These are phyloP conservation scores for Silvanus unidentatus DNA, from an alignment of 2,888 invertebrate genomes.

Conservation along the genomic window DNA sequence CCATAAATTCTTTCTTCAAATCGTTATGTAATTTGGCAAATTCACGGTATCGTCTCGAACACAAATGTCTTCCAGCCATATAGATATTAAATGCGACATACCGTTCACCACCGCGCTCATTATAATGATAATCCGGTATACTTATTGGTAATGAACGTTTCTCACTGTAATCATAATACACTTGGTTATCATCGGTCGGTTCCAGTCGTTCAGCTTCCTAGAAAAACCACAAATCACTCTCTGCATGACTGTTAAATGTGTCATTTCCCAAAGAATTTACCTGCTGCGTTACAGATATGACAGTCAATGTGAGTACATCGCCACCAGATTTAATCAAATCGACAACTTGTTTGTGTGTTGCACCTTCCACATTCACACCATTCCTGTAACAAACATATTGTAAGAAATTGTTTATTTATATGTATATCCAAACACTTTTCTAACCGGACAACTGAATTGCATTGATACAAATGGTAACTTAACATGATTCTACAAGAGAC, in stretches of 20 bases:
- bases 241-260: no score
- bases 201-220: slow-evolving; percentile 79
- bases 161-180: slow-evolving; percentile 89
- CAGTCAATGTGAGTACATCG: slow-evolving; percentile 91
- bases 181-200: slow-evolving; percentile 74
- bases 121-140: slow-evolving; percentile 91
- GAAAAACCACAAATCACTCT: no score
- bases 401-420: no score
- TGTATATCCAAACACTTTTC: no score
- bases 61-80: slow-evolving; percentile 97
- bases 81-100: slow-evolving; percentile 97
- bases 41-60: slow-evolving; percentile 93
- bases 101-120: slow-evolving; percentile 81
- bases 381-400: slow-evolving; percentile 75
- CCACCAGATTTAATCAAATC: slow-evolving; percentile 99
- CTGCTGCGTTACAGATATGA: slow-evolving; percentile 91
- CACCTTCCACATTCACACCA: slow-evolving; percentile 95
- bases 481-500: no score
- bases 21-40: slow-evolving; percentile 85
- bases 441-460: no score
- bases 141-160: slow-evolving; percentile 83
- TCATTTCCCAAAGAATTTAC: slow-evolving; percentile 49
- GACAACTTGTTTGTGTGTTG: slow-evolving; percentile 99
- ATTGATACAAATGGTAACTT: no score
- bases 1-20: slow-evolving; percentile 89